These are phyloP conservation scores for Meandrina meandrites DNA, from an alignment of 92 coral and sea anemone species.

Conservation along the genomic window DNA sequence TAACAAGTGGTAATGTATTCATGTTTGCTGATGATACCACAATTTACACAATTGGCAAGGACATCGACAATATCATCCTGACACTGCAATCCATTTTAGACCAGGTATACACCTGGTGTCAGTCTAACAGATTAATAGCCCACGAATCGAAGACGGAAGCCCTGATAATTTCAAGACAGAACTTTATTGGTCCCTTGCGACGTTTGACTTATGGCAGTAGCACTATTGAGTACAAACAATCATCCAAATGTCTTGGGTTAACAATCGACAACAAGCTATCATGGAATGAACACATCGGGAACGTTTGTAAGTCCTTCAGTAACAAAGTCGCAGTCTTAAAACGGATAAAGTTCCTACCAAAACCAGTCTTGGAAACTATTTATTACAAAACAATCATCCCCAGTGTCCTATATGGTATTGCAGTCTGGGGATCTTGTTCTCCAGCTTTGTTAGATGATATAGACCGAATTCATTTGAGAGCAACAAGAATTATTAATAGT, in stretches of 20 bases:
- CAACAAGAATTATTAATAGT: conserved; percentile 26
- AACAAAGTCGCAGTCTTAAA: conserved; percentile 49
- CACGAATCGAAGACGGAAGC: conserved; percentile 49
- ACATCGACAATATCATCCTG: conserved; percentile 36
- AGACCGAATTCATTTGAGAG: conserved; percentile 32
- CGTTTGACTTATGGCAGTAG: conserved; percentile 37
- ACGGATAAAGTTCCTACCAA: conserved; percentile 48
- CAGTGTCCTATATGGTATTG: conserved; percentile 42
- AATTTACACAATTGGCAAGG: conserved; percentile 25
- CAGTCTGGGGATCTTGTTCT: conserved; percentile 49
- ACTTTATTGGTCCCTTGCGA: conserved; percentile 52
- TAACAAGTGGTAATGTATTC: conserved; percentile 27
- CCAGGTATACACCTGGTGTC: conserved; percentile 47
- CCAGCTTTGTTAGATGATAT: conserved; percentile 25
- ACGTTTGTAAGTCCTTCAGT: conserved; percentile 44
- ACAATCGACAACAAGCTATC: conserved; percentile 52
- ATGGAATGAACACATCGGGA: conserved; percentile 55
- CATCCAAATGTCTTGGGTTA: conserved; percentile 51
- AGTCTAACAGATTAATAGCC: conserved; percentile 33
- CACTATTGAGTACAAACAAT: conserved; percentile 30
- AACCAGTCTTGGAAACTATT: conserved; percentile 38
- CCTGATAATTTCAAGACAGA: conserved; percentile 34
- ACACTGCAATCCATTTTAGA: conserved; percentile 29
- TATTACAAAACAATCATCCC: conserved; percentile 47
- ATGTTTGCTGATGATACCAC: conserved; percentile 57